Conservation (phyloP, 2,113 vertebrate genomes). For the Pelobates fuscus region DNA sequence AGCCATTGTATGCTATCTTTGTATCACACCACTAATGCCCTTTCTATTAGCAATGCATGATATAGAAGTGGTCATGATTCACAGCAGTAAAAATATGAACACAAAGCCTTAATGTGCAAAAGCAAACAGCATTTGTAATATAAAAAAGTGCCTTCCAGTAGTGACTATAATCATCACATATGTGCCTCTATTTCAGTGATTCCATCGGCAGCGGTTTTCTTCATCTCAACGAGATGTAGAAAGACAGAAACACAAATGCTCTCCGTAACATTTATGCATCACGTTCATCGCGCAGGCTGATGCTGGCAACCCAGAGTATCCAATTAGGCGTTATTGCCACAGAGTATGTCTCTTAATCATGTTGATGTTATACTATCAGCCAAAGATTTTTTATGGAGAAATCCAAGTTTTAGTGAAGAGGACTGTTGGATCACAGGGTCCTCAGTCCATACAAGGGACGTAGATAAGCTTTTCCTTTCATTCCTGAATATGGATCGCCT, state of each 20-base stretch:
- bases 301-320: conserved; percentile 40
- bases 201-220: neutral
- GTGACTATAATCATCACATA: neutral
- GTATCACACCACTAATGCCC: neutral
- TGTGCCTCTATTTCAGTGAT: too few species aligned
- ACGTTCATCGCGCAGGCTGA: conserved; percentile 30
- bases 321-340: conserved; percentile 1
- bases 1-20: neutral
- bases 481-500: conserved; percentile 64
- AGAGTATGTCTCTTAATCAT: conserved; percentile 20
- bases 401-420: conserved; percentile 59
- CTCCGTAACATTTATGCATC: neutral
- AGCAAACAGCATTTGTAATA: neutral
- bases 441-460: conserved; percentile 65
- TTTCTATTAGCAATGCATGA: neutral
- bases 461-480: conserved; percentile 66
- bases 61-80: neutral
- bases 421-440: conserved; percentile 43
- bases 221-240: conserved; percentile 33
- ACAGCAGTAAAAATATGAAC: neutral
- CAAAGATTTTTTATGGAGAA: conserved; percentile 62
- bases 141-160: neutral
- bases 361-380: conserved; percentile 56
- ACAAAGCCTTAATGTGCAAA: neutral
- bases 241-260: neutral